A percentile compares a stretch with the other conserved stretches of the same genome.
Evolutionary conservation across 1,140 invertebrate species (phyloP).

Genomic region (Fopius arisanus): DNA sequence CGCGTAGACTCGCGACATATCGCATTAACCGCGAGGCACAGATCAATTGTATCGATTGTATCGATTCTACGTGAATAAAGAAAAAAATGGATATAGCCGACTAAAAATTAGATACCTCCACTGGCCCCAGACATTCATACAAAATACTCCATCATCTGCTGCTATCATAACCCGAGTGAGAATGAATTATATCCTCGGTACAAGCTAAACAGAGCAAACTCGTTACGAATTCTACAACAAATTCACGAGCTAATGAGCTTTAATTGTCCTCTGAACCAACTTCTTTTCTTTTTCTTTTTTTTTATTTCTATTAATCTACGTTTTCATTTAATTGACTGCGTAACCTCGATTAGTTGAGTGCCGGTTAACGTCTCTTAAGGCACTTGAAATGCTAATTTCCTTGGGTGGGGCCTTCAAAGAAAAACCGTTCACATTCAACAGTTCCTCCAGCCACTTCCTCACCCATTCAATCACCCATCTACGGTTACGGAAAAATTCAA

Average conservation of each 20-base stretch:
- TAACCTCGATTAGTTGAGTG: constrained; percentile 31
- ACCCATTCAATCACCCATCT: constrained; percentile 35
- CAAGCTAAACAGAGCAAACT: neutral
- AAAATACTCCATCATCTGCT: no score
- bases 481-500: neutral
- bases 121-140: no score
- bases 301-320: neutral
- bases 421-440: constrained; percentile 41
- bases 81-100: no score
- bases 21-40: neutral
- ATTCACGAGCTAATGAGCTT: constrained; percentile 31
- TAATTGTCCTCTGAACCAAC: neutral
- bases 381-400: constrained; percentile 56
- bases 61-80: neutral
- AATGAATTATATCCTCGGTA: no score
- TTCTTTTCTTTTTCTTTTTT: no score
- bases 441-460: constrained; percentile 39
- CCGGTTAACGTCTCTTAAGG: constrained; percentile 45
- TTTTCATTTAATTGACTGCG: constrained; percentile 7
- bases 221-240: constrained; percentile 42
- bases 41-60: neutral
- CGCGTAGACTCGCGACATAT: neutral
- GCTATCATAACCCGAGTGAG: no score
- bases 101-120: no score
- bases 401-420: constrained; percentile 39